Conservation (phyloP, 2,797 vertebrate genomes). For the Philypnodon macrostomus region DNA sequence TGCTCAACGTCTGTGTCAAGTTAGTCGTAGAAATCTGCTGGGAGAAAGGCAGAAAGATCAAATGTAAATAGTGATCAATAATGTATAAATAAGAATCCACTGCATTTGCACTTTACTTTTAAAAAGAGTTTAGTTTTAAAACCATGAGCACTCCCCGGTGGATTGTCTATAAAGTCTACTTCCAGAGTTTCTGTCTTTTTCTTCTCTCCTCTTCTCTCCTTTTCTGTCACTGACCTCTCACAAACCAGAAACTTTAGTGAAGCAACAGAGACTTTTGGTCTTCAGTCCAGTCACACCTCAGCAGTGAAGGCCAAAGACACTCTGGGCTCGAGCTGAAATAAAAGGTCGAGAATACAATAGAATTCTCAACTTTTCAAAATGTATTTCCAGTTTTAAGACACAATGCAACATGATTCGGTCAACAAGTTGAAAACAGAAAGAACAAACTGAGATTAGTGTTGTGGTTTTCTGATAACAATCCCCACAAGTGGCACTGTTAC, state of each 20-base stretch:
- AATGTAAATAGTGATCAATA: constrained; percentile 1
- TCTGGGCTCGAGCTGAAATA: background rate
- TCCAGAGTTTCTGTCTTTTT: background rate
- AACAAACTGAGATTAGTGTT: too few species aligned
- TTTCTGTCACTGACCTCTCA: constrained; percentile 3
- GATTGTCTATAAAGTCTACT: background rate
- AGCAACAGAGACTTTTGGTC: background rate
- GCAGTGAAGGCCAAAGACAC: constrained; percentile 5
- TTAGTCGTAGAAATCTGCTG: too few species aligned
- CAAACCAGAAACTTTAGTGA: constrained; percentile 1
- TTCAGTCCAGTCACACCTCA: background rate
- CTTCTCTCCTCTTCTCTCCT: background rate
- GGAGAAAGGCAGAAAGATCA: too few species aligned
- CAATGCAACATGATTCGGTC: too few species aligned
- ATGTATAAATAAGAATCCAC: background rate
- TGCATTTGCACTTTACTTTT: background rate
- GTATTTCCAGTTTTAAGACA: too few species aligned
- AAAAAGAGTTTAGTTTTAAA: background rate
- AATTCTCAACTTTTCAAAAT: too few species aligned
- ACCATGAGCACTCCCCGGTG: background rate
- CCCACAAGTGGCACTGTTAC: too few species aligned
- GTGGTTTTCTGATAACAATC: too few species aligned
- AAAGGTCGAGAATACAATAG: too few species aligned
- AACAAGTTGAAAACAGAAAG: too few species aligned
- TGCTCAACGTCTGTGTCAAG: too few species aligned